Percentiles rank a stretch among this genome's conserved stretches.
Conservation (phyloP, 2,113 vertebrate genomes). For the Marcusenius ussheri region DNA sequence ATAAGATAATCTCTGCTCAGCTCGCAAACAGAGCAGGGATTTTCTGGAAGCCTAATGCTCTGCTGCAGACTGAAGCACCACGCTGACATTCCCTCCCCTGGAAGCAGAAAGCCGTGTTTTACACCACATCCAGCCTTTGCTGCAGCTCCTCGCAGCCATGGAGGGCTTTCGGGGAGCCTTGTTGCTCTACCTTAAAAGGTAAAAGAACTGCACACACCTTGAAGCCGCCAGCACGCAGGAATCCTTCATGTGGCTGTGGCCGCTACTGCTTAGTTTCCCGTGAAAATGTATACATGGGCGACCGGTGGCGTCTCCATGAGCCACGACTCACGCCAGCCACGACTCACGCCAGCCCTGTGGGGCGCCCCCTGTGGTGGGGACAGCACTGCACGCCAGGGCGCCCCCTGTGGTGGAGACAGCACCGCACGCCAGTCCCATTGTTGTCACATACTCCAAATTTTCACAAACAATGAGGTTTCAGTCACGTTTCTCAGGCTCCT, state of each 20-base stretch:
- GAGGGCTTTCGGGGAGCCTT: not conserved
- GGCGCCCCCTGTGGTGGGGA: not conserved
- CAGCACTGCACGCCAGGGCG: not conserved
- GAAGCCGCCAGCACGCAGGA: not conserved
- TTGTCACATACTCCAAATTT: not conserved
- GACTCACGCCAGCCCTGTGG: too few relatives aligned
- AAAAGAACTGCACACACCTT: not conserved
- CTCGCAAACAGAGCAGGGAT: not conserved
- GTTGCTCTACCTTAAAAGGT: not conserved
- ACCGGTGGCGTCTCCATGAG: not conserved
- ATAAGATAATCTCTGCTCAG: not conserved
- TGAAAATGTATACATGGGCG: not conserved
- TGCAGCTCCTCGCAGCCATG: not conserved
- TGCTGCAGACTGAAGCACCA: not conserved
- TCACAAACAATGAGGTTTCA: not conserved
- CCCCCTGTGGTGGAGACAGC: not conserved
- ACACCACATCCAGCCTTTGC: not conserved
- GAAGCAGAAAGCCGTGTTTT: not conserved
- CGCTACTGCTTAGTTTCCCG: not conserved
- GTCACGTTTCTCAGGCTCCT: not conserved
- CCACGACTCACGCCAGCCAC: too few relatives aligned
- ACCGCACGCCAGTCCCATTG: not conserved
- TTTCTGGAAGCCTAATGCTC: not conserved
- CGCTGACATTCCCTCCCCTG: not conserved
- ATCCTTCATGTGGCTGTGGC: not conserved